A percentile compares a stretch with the other conserved stretches of the same genome.
These are phyloP conservation scores for Stratiomys singularior DNA, from an alignment of 2,888 invertebrate species.

Conservation along the genomic window DNA sequence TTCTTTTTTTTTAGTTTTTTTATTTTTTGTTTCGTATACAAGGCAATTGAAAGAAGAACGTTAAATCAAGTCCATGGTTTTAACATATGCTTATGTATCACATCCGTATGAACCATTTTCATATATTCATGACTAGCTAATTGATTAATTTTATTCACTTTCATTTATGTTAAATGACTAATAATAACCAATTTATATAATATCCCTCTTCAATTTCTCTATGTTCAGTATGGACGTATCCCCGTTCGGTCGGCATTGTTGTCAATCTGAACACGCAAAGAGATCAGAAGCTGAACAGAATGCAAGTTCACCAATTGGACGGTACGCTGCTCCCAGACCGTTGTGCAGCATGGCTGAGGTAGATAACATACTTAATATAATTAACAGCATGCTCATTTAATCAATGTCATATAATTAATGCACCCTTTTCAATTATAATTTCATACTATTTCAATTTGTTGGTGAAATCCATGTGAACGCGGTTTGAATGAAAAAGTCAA, in stretches of 20 bases:
- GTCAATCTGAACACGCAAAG: constrained; percentile 59
- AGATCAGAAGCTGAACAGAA: constrained; percentile 55
- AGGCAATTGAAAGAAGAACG: too few species aligned
- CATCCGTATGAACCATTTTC: background rate
- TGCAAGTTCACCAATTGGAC: constrained; percentile 66
- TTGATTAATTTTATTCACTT: background rate
- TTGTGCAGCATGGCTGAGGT: constrained; percentile 77
- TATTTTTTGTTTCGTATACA: too few species aligned
- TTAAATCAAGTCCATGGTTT: too few species aligned
- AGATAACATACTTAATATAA: constrained; percentile 52
- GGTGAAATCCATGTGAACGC: background rate
- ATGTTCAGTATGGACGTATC: constrained; percentile 64
- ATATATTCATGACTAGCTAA: background rate
- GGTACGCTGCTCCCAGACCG: constrained; percentile 73
- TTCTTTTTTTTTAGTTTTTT: too few species aligned
- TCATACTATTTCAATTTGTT: background rate
- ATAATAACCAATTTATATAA: background rate
- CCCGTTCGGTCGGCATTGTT: constrained; percentile 63
- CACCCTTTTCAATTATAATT: background rate
- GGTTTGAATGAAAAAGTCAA: background rate
- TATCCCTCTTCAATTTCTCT: constrained; percentile 13
- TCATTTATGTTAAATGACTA: constrained; percentile 11
- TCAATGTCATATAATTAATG: background rate
- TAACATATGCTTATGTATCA: background rate
- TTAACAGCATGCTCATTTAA: background rate